Conservation (phyloP, 2,113 vertebrate species). For the Callorhinus ursinus region DNA sequence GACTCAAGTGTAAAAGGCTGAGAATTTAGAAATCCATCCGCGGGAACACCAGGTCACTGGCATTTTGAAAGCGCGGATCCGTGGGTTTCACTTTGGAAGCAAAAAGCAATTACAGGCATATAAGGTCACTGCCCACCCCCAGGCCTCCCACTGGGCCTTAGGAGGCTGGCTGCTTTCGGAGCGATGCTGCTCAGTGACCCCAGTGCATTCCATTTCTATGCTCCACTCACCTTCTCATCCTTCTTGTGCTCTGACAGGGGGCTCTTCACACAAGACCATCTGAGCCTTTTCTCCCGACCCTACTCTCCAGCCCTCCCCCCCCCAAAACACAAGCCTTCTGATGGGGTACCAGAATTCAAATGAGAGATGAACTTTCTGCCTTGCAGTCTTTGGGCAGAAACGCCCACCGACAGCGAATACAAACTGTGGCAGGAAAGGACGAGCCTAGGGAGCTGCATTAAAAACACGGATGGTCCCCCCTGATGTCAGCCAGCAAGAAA, state of each 20-base stretch:
- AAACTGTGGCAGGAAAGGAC: conserved; percentile 70
- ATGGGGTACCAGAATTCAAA: not conserved
- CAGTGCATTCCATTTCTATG: not conserved
- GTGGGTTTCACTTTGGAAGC: not conserved
- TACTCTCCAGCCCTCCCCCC: not conserved
- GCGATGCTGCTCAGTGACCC: not conserved
- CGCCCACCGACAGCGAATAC: not conserved
- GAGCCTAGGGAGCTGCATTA: conserved; percentile 73
- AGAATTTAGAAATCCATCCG: not conserved
- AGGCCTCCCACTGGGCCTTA: not conserved
- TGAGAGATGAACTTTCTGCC: not conserved
- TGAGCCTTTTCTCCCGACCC: not conserved
- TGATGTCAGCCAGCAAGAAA: conserved; percentile 73
- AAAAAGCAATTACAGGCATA: not conserved
- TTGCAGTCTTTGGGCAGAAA: conserved; percentile 47
- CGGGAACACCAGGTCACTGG: not conserved
- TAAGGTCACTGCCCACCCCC: not conserved
- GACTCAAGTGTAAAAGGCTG: not conserved
- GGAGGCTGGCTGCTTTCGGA: not conserved
- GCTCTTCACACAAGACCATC: not conserved
- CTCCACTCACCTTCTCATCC: not conserved
- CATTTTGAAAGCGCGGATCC: not conserved
- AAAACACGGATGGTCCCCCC: conserved; percentile 69
- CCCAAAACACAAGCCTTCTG: not conserved
- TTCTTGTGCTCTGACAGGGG: too few relatives aligned